Conservation (phyloP, 2,113 vertebrate genomes). For the Prunella himalayana region DNA sequence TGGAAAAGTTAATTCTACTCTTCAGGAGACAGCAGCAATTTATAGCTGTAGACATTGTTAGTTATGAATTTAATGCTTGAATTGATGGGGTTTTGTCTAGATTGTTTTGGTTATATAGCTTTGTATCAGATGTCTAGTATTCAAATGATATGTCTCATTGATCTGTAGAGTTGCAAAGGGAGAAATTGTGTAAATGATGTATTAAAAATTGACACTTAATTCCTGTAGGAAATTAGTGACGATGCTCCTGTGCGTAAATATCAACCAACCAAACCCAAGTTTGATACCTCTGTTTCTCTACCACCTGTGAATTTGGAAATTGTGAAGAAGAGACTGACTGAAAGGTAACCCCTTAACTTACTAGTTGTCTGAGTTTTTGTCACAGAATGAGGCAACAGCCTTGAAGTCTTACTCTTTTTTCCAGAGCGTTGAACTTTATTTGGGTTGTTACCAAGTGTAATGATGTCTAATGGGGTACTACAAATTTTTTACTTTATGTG, state of each 20-base stretch:
- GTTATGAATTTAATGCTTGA: not conserved
- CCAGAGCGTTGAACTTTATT: not conserved
- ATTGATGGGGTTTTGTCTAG: not conserved
- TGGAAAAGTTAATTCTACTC: not conserved
- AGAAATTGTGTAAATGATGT: not conserved
- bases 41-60: not conserved
- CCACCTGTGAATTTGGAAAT: slow-evolving; percentile 76
- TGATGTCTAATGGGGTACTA: not conserved
- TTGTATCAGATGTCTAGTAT: not conserved
- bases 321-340: slow-evolving; percentile 83
- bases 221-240: slow-evolving; percentile 42
- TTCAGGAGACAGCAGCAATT: not conserved
- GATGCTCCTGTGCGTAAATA: not conserved
- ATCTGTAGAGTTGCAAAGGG: not conserved
- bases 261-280: slow-evolving; percentile 52
- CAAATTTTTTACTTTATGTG: not conserved
- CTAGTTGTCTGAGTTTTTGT: not conserved
- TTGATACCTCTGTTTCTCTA: slow-evolving; percentile 73
- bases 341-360: slow-evolving; percentile 68
- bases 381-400: not conserved
- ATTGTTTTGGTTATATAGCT: not conserved
- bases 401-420: not conserved
- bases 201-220: not conserved
- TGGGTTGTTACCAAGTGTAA: not conserved
- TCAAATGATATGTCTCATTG: rapidly evolving